Evolutionary conservation across 2,113 vertebrate genomes (phyloP), one percentile per base, ranked within the genome.

Genomic region (Chascanopsetta lugubris): DNA sequence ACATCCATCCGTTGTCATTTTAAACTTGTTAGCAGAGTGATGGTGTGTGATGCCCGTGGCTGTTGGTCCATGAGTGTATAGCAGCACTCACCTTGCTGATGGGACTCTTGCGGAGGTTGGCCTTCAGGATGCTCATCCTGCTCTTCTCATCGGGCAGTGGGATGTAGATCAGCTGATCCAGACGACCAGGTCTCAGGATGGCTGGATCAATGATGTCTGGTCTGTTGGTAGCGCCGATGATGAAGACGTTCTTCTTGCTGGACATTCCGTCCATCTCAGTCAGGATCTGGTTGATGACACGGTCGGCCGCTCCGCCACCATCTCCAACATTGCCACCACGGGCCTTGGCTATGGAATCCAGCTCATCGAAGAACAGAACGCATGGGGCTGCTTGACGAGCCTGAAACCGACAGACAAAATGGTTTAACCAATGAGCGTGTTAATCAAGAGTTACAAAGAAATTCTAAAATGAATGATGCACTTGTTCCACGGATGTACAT

Each of bases 191-290:
- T 75, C 97, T 93, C 85, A 99, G 85, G 76, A 99, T 99, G 76
- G 97, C 97, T 3, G 97, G 97, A 85, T 99, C 97, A 11, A 99
- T 99, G 86, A 99, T 99, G 91, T 99, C 97, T 17, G 97, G 97
- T 75, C 97, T 91, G 90, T 99, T 99, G 80, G 97, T 99, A 84
- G 97, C 97, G 30, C 97, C 97, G 0, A 99, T 99, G 87, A 99
- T 99, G 90, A 99, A 99, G 69, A 99, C 97, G 0, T 99, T 99
- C 61, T 99, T 99, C 92, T 99, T 99, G 91, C 96, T 98, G 71
- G 97, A 97, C 97, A 99, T 99, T 53, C 97, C 97, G 0, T 99
- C 97, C 97, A 99, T 99, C 91, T 99, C 97, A 0, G 97, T 99
- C 75, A 99, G 90, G 72, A 99, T 99, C 91, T 99, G 97, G 92